Percentiles rank a stretch among this genome's conserved stretches.
These are phyloP conservation scores for Propithecus deckenii DNA, from an alignment of 2,797 vertebrate genomes.

Conservation along the genomic window DNA sequence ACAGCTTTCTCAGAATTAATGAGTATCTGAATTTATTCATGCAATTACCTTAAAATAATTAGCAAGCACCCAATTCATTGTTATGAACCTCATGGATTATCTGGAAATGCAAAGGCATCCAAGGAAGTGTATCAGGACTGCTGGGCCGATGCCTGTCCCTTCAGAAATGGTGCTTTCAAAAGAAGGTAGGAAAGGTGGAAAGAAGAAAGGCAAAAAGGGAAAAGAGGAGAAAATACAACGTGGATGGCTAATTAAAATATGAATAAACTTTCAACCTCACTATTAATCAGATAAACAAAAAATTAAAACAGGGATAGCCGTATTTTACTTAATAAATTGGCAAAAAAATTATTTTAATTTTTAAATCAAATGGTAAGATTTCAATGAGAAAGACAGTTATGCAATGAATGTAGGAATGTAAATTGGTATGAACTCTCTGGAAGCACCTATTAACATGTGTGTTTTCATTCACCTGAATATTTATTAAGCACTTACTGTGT, in stretches of 20 bases:
- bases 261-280: not conserved
- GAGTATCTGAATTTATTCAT: slow-evolving; percentile 54
- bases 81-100: not conserved
- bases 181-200: not conserved
- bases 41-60: slow-evolving; percentile 66
- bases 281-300: slow-evolving; percentile 9
- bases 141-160: not conserved
- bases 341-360: not conserved
- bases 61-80: not conserved
- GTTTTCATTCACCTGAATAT: not conserved
- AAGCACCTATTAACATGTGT: not conserved
- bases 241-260: not conserved
- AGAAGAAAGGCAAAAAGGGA: not conserved
- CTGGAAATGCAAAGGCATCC: slow-evolving; percentile 4
- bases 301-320: not conserved
- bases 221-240: not conserved
- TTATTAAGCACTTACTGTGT: not conserved
- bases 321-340: slow-evolving; percentile 32
- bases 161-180: not conserved
- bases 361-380: not conserved
- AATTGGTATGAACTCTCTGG: not conserved
- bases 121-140: not conserved
- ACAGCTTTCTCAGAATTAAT: slow-evolving; percentile 37
- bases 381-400: not conserved
- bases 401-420: not conserved